Conservation (phyloP, 1,140 invertebrate species). For the Chironomus tepperi region DNA sequence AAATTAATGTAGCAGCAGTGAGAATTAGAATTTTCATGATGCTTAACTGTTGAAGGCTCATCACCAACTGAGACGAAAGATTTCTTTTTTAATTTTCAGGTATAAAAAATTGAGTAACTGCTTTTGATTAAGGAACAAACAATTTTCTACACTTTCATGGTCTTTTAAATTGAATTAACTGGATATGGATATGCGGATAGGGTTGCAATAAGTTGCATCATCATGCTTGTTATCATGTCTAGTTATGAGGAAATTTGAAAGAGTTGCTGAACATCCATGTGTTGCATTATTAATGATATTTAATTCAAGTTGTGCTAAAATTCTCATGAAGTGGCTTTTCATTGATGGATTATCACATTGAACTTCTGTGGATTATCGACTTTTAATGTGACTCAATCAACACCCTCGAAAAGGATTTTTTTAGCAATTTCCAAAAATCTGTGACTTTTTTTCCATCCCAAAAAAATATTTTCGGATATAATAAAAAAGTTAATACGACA, state of each 20-base stretch:
- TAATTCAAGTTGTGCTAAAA: not conserved
- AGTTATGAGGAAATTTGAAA: no score
- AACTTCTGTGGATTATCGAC: not conserved
- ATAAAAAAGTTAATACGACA: not conserved
- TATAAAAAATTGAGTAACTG: not conserved
- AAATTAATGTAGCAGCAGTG: not conserved
- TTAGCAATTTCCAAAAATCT: not conserved
- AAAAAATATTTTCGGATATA: not conserved
- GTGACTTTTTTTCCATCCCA: not conserved
- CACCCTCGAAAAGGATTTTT: not conserved
- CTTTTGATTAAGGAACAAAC: not conserved
- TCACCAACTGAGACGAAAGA: not conserved
- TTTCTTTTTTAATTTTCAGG: not conserved
- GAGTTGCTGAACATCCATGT: not conserved
- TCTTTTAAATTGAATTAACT: not conserved
- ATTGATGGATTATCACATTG: not conserved
- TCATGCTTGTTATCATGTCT: not conserved
- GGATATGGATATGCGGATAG: not conserved
- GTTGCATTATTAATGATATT: not conserved
- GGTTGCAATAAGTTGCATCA: not conserved
- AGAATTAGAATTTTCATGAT: not conserved
- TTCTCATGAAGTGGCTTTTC: not conserved
- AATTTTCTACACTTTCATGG: not conserved
- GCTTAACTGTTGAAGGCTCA: not conserved
- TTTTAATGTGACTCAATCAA: not conserved